Evolutionary conservation across 2,797 vertebrate genomes (phyloP).

Genomic region (Myotis vivesi): DNA sequence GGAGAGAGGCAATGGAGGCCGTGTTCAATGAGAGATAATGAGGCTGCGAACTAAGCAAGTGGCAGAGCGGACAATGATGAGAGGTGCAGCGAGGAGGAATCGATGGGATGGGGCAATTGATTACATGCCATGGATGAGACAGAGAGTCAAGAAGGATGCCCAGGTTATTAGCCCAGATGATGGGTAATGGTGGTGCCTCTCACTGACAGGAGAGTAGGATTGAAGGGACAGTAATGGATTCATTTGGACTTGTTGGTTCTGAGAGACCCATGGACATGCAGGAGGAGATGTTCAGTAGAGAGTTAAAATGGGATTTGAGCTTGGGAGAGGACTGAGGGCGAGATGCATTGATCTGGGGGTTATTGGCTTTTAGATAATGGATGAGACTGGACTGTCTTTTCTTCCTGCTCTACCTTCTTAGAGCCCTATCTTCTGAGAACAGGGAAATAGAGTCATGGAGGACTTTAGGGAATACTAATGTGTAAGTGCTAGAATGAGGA

Average conservation of each 20-base stretch:
- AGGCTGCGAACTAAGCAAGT: conserved; percentile 51
- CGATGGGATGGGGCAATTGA: not conserved
- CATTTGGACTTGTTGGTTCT: not conserved
- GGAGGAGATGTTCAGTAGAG: not conserved
- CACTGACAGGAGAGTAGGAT: not conserved
- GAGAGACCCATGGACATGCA: not conserved
- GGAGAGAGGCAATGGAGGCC: not conserved
- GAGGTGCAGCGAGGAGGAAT: not conserved
- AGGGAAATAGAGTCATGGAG: not conserved
- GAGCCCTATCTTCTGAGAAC: not conserved
- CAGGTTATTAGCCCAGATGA: not conserved
- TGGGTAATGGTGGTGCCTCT: not conserved
- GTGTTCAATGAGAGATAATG: conserved; percentile 55
- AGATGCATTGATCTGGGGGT: rapidly evolving
- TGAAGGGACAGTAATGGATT: not conserved
- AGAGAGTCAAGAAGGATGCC: not conserved
- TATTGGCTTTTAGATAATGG: not conserved
- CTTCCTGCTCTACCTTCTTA: not conserved
- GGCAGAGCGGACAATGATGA: not conserved
- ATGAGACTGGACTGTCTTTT: not conserved
- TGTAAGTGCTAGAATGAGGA: not conserved
- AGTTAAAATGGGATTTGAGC: not conserved
- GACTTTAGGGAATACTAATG: not conserved
- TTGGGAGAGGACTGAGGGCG: not conserved
- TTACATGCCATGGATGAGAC: not conserved